Conservation (phyloP, 2,113 vertebrate genomes). For the Chlorocebus sabaeus region DNA sequence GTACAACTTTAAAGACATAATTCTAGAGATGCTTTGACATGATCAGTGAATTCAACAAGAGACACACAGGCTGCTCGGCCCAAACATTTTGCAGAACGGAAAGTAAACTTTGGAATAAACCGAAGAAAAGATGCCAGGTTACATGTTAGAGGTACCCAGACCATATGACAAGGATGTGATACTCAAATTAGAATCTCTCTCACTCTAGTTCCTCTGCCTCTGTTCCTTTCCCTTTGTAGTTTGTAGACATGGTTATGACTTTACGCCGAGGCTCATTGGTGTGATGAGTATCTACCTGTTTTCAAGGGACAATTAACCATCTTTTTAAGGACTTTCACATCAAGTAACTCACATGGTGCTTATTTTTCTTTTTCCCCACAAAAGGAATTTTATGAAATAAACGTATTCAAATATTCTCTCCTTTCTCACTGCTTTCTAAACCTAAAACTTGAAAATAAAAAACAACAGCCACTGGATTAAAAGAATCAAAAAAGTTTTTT, state of each 20-base stretch:
- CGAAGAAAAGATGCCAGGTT: background rate
- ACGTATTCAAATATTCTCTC: conserved; percentile 12
- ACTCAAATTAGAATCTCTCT: background rate
- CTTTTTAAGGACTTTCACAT: conserved; percentile 27
- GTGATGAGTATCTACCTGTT: background rate
- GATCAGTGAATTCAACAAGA: background rate
- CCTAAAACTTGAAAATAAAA: conserved; percentile 38
- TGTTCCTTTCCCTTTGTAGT: background rate
- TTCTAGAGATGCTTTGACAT: background rate
- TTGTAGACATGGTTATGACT: background rate
- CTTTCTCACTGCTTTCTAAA: conserved; percentile 44
- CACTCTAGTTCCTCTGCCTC: background rate
- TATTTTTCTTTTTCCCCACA: conserved; percentile 40
- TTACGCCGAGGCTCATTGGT: conserved; percentile 44
- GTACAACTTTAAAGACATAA: background rate
- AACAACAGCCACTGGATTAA: conserved; percentile 43
- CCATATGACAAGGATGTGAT: background rate
- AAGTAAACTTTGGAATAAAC: background rate
- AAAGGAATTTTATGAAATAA: conserved; percentile 6
- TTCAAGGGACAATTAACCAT: conserved; percentile 11
- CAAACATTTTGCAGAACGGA: background rate
- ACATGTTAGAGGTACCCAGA: background rate
- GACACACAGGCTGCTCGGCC: background rate
- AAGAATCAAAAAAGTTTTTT: conserved; percentile 56
- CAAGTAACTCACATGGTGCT: background rate